Evolutionary conservation across 2,113 vertebrate species (phyloP), one percentile per base, ranked within the genome.

Genomic region (Tympanuchus pallidicinctus): DNA sequence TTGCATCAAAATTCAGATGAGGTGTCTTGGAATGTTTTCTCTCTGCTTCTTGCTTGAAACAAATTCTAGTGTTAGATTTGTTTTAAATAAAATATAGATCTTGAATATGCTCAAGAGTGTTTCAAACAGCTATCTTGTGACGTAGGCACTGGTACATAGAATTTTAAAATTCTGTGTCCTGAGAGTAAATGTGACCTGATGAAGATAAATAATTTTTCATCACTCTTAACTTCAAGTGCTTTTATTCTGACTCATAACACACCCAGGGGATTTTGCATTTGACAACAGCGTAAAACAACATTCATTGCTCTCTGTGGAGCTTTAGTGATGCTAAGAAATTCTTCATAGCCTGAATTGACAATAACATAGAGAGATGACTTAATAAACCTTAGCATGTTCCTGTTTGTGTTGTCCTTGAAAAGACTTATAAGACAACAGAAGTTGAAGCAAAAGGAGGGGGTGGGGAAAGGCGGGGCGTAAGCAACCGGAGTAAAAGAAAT

Each of bases 291-390:
- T 82, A 93, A 96, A 86, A 79, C 93, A 97, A 95, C 95, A 90
- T 96, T 97, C 96, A 93, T 95, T 97, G 94, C 92, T 97, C 75
- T 98, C 97, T 91, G 95, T 93, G 94, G 96, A 97, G 97, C 93
- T 96, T 95, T 96, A 91, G 93, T 75, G 93, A 93, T 97, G 90
- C 96, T 97, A 89, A 92, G 94, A 97, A 96, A 97, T 97, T 97
- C 95, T 97, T 97, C 97, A 95, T 96, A 97, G 96, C 90, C 96
- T 89, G 74, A 96, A 94, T 82, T 95, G 94, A 97, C 97, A 97
- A 96, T 97, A 96, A 82, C 96, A 94, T 91, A 96, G 95, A 94
- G 92, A 97, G 97, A 98, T 97, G 97, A 97, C 97, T 98, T 98
- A 97, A 98, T 98, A 98, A 98, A 97, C 96, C 91, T 94, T 97